These are phyloP conservation scores for Oedothorax gibbosus DNA, from an alignment of 1,140 invertebrate species.

Conservation along the genomic window DNA sequence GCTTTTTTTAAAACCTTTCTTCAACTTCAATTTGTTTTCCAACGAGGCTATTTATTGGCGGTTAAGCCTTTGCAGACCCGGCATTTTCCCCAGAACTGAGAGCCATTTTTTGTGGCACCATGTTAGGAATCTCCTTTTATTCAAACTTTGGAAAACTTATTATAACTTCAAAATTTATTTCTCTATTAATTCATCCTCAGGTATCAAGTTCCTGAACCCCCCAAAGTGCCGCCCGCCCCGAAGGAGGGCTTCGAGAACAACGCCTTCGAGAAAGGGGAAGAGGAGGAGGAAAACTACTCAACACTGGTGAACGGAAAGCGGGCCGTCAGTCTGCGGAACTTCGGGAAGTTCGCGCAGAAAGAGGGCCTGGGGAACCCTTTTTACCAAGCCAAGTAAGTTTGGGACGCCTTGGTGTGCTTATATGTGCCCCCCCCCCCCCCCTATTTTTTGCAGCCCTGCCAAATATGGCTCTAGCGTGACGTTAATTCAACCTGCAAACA, in stretches of 20 bases:
- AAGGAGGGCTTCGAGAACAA: slow-evolving; percentile 46
- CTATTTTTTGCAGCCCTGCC: no score
- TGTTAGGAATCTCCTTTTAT: no score
- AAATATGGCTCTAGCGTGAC: no score
- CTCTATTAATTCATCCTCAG: not conserved
- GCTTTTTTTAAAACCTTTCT: no score
- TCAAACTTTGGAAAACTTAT: not conserved
- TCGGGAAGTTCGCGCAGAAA: slow-evolving; percentile 63
- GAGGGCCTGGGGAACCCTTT: slow-evolving; percentile 24
- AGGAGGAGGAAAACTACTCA: slow-evolving; percentile 44
- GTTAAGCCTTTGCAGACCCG: no score
- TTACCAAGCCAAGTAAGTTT: slow-evolving; percentile 16
- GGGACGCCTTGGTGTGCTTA: no score
- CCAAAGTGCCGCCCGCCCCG: not conserved
- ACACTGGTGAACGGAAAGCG: slow-evolving; percentile 63
- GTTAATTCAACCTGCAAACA: no score
- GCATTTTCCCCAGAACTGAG: no score
- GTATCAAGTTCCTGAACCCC: not conserved
- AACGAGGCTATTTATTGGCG: no score
- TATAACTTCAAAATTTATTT: not conserved
- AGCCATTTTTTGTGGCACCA: no score
- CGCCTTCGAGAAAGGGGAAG: slow-evolving; percentile 39
- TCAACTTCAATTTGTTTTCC: no score
- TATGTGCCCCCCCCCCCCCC: no score
- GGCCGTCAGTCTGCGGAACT: slow-evolving; percentile 62